Percentiles rank a stretch among this genome's conserved stretches.
These are phyloP conservation scores for Cosmia pyralina DNA, from an alignment of 2,888 invertebrate species.

Conservation along the genomic window DNA sequence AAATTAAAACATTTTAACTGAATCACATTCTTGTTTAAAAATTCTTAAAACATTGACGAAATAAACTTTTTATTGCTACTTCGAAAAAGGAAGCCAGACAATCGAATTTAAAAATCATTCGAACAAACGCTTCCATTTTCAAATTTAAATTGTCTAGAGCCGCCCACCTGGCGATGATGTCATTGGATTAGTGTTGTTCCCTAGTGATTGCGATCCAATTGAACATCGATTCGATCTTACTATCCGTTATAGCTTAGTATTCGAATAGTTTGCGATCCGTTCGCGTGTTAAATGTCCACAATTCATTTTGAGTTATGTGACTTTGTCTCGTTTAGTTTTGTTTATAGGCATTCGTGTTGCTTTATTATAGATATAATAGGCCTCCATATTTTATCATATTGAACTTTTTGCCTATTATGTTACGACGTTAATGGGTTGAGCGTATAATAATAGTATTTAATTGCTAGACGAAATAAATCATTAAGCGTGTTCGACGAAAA, in stretches of 20 bases:
- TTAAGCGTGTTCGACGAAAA: conserved; percentile 6
- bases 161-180: conserved; percentile 75
- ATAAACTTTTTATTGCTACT: conserved; percentile 57
- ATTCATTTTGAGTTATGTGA: conserved; percentile 85
- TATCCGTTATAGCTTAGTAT: conserved; percentile 36
- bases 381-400: conserved; percentile 73
- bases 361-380: conserved; percentile 70
- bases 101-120: conserved; percentile 62
- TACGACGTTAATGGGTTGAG: conserved; percentile 58
- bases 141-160: conserved; percentile 70
- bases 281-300: conserved; percentile 86
- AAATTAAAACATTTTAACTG: conserved; percentile 53
- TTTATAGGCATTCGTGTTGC: conserved; percentile 83
- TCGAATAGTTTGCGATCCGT: conserved; percentile 72
- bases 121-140: conserved; percentile 65
- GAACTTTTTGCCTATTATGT: conserved; percentile 68
- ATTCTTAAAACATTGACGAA: conserved; percentile 36
- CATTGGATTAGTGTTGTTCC: conserved; percentile 76
- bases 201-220: conserved; percentile 72
- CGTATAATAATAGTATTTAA: conserved; percentile 56
- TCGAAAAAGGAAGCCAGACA: conserved; percentile 65
- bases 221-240: conserved; percentile 74
- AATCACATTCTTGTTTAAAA: conserved; percentile 38
- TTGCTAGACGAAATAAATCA: conserved; percentile 45
- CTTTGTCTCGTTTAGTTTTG: conserved; percentile 85